Conservation (phyloP, 2,797 vertebrate species). For the Dryobates pubescens region DNA sequence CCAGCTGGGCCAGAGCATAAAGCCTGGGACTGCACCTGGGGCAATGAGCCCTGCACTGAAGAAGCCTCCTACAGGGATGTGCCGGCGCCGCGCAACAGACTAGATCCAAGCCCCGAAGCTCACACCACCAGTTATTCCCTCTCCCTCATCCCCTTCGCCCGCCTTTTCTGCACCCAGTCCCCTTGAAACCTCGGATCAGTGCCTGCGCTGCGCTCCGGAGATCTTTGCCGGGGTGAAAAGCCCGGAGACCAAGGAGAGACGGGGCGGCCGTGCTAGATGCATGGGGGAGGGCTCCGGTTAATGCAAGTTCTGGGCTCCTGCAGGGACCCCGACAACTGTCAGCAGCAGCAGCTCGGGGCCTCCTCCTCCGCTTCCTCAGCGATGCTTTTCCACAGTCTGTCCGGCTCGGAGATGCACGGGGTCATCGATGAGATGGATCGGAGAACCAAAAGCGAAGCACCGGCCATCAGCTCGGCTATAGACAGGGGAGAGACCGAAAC, state of each 20-base stretch:
- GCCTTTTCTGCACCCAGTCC: conserved; percentile 39
- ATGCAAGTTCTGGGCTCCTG: conserved; percentile 84
- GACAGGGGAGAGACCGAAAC: conserved; percentile 97
- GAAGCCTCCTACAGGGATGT: conserved; percentile 70
- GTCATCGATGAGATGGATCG: conserved; percentile 99
- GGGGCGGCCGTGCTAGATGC: conserved; percentile 74
- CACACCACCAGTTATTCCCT: conserved; percentile 7
- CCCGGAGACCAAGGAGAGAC: conserved; percentile 32
- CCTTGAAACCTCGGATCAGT: conserved; percentile 55
- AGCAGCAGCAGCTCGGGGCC: conserved; percentile 58
- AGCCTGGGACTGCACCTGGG: conserved; percentile 61
- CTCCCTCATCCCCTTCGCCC: conserved; percentile 22
- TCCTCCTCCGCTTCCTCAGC: conserved; percentile 81
- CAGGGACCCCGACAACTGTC: conserved; percentile 66
- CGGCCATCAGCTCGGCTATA: conserved; percentile 97
- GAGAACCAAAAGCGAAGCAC: conserved; percentile 92
- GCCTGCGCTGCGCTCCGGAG: conserved; percentile 43
- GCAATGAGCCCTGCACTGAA: conserved; percentile 61
- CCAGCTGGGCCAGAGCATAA: conserved; percentile 48
- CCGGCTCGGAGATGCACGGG: conserved; percentile 95
- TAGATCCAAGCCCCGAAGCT: conserved; percentile 57
- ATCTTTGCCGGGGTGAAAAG: conserved; percentile 17
- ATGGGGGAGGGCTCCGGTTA: conserved; percentile 81
- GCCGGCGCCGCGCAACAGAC: conserved; percentile 69
- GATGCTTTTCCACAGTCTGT: conserved; percentile 99